phyloP scores from a whole-genome alignment of 1,140 invertebrate genomes.

The Drosophila kepulauana region DNA sequence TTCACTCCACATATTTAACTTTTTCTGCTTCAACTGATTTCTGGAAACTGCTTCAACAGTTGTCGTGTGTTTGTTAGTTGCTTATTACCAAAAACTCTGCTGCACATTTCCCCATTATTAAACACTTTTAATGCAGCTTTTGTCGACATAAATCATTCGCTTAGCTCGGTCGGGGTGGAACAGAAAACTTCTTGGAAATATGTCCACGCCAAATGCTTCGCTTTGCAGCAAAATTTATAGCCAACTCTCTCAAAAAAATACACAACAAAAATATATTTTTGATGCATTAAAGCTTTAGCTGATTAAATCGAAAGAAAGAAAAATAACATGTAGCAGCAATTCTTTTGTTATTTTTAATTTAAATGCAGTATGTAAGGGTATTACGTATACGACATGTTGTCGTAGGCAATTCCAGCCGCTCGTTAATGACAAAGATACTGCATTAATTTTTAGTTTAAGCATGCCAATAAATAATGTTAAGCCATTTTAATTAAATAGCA shows the following conservation, averaged over 20 bases:
- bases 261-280: conserved; percentile 39
- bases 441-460: conserved; percentile 29
- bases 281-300: conserved; percentile 21
- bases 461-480: conserved; percentile 26
- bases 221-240: conserved; percentile 54
- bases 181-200: conserved; percentile 56
- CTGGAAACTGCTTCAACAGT: conserved; percentile 56
- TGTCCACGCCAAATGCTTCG: conserved; percentile 75
- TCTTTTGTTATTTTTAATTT: too few relatives aligned
- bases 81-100: conserved; percentile 66
- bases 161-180: conserved; percentile 7
- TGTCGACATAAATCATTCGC: conserved; percentile 67
- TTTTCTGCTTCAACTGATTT: background rate
- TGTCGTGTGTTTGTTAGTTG: conserved; percentile 58
- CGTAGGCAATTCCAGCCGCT: background rate
- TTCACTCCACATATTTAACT: background rate
- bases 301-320: background rate
- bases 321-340: background rate
- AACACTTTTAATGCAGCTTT: conserved; percentile 29
- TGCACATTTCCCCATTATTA: conserved; percentile 12
- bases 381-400: conserved; percentile 2
- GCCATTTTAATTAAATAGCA: conserved; percentile 34
- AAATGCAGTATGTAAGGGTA: background rate
- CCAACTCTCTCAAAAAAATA: conserved; percentile 39
- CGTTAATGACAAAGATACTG: conserved; percentile 18